Conservation (phyloP, 1,140 invertebrate genomes). For the Bombus balteatus region DNA sequence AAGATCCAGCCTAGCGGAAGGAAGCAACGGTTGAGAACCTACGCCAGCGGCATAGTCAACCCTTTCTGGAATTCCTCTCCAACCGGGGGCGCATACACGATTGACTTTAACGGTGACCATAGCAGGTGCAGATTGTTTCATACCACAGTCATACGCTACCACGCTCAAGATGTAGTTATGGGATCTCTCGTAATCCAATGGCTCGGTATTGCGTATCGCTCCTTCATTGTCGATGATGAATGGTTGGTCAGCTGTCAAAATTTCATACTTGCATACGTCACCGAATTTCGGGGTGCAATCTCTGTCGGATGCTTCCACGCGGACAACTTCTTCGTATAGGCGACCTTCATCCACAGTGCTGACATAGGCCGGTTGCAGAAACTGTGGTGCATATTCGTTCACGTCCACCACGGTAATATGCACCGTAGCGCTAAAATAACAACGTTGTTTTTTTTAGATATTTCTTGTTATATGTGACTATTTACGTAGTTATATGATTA, state of each 20-base stretch:
- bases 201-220: constrained; percentile 94
- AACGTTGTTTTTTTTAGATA: constrained; percentile 45
- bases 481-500: too few relatives aligned
- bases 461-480: too few relatives aligned
- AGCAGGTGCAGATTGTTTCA: constrained; percentile 93
- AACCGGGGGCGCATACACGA: constrained; percentile 83
- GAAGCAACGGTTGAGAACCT: constrained; percentile 91
- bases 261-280: constrained; percentile 98
- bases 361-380: constrained; percentile 94
- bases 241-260: constrained; percentile 93
- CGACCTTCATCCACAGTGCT: constrained; percentile 95
- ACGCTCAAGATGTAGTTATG: constrained; percentile 98
- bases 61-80: constrained; percentile 91
- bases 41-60: constrained; percentile 95
- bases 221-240: constrained; percentile 97
- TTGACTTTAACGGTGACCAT: constrained; percentile 97
- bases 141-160: constrained; percentile 97
- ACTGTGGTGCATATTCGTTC: constrained; percentile 96
- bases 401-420: constrained; percentile 97
- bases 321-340: constrained; percentile 94
- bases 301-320: constrained; percentile 94
- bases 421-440: constrained; percentile 91
- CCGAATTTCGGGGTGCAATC: constrained; percentile 96
- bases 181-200: constrained; percentile 93
- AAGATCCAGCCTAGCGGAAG: constrained; percentile 92